phyloP scores from a whole-genome alignment of 2,113 vertebrate species.

The Tenrec ecaudatus region DNA sequence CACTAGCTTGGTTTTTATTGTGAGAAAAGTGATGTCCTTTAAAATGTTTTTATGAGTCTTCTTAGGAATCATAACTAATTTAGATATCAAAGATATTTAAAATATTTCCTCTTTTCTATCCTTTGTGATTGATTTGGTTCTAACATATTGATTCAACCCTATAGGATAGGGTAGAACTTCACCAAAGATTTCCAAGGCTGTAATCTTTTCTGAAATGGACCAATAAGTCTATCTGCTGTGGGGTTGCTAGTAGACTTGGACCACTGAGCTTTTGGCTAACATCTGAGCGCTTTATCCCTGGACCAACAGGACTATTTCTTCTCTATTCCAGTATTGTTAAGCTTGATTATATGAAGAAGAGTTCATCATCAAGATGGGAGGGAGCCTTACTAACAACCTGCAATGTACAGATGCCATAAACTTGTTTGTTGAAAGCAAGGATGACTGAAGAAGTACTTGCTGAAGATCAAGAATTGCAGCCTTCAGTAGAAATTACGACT shows the following conservation, averaged over 20 bases:
- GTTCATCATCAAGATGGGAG: too few species aligned
- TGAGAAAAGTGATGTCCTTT: neutral
- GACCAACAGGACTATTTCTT: neutral
- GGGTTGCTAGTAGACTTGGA: neutral
- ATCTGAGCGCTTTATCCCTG: neutral
- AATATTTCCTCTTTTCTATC: neutral
- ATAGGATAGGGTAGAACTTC: neutral
- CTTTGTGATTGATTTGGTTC: neutral
- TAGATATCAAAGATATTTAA: neutral
- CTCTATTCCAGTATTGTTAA: neutral
- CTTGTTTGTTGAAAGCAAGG: too few species aligned
- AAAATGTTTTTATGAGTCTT: neutral
- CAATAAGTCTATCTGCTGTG: neutral
- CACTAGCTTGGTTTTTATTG: neutral
- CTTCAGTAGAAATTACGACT: too few species aligned
- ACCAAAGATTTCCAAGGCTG: neutral
- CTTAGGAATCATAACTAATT: neutral
- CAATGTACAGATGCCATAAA: too few species aligned
- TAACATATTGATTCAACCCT: neutral
- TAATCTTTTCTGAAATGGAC: neutral
- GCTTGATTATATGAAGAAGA: too few species aligned
- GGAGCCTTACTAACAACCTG: too few species aligned
- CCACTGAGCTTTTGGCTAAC: neutral
- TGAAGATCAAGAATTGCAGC: too few species aligned
- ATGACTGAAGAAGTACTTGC: too few species aligned